Evolutionary conservation across 2,888 invertebrate species (phyloP), one percentile per base, ranked within the genome.

Genomic region (Phoronis australis): DNA sequence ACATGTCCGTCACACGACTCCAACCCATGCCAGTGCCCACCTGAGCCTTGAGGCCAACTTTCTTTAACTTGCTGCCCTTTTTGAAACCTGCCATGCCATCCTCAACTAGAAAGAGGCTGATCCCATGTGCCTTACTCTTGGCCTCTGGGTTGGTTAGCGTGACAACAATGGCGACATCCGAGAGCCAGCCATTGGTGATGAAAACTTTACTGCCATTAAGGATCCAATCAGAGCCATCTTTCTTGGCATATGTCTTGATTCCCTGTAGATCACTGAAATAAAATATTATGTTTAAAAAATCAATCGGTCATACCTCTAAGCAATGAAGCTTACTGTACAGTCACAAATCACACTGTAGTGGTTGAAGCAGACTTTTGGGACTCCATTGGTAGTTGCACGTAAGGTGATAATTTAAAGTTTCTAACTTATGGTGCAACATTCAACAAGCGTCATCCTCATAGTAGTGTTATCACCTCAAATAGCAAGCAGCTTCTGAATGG

Each of bases 181-280:
- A 54, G 68, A 75, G 64, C 56, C 60, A 70, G 23, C 79, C 79
- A 56, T 79, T 79, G 21, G 78, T 77, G 52, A 79, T 79, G 60
- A 77, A 79, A 9, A 71, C 71, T 62, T 79, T 79, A 56, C 75
- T 75, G 31, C 79, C 79, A 57, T 79, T 79, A 20, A 79, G 62
- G 49, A 79, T 76, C 64, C 71, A 79, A 60, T 78, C 78, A 52
- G 69, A 69, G 0, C 78, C 78, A 58, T 78, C 76, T 44, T 68
- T 65, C 47, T 69, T 73, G 9, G 78, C 79, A 56, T 65, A 66
- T 3, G 79, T 79, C 37, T 69, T 57, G 2, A 79, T 67, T 9
- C 78, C 79, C 52, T 79, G 78, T 9, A 79, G 60, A 56, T 79
- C 79, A 62, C 78, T 78, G 64, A 4, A 42, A 43, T 39, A 41